Evolutionary conservation across 2,888 invertebrate species (phyloP), one percentile per base, ranked within the genome.

Genomic region (Dynastes grantii): DNA sequence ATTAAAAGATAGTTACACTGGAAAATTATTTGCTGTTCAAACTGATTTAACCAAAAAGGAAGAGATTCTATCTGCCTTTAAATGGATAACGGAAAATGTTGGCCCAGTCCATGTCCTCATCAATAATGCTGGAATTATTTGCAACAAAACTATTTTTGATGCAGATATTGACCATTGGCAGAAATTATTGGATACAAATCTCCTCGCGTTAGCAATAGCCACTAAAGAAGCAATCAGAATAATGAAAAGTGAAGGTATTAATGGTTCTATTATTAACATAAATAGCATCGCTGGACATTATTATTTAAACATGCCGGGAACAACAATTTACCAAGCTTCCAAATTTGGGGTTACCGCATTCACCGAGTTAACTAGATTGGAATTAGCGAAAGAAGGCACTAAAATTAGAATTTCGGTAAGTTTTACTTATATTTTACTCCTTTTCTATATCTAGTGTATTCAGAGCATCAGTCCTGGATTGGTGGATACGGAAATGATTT

Each of bases 391-490:
- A n/a, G 27, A 16, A 11, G 77, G 68, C 9, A 75, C 58, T 37
- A 63, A 70, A 73, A 76, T 80, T 55, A 71, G 71, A 73, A 68
- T 80, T 40, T 53, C 76, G 8, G 73, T 76, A 32, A 70, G 49
- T 76, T 29, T 16, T 53, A 13, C 13, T 16, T 37, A 37, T 37
- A 27, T 53, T 13, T 2, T 71, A 29, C 29, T 32, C 1, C 27
- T 11, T 13, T 40, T 22, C 8, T 9, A 22, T 6, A n/a, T 13
- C 16, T 1, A 32, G 0, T 2, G 9, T 63, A 29, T 63, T 13
- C 83, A 93, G 93, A 92, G 92, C 83, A 88, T 93, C 65, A 92
- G 92, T 63, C 93, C 93, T 0, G 94, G 93, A 22, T 85, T 92
- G 82, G 92, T 93, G 22, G 89, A 89, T 65, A 92, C 92, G 0